These are phyloP conservation scores for Rhopalosiphum padi DNA, from an alignment of 1,140 invertebrate species.

Conservation along the genomic window DNA sequence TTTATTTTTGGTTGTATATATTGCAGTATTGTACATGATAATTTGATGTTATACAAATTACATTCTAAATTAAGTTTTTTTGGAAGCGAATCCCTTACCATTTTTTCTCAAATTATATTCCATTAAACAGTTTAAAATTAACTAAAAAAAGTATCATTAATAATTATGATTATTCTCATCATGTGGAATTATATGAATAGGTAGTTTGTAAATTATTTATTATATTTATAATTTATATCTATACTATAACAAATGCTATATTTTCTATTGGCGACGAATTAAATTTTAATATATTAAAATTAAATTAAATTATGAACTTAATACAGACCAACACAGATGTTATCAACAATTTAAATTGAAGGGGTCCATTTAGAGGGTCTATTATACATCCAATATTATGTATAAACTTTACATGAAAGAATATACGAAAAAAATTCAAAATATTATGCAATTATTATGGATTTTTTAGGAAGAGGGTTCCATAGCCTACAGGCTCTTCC, in stretches of 20 bases:
- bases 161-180: background rate
- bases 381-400: background rate
- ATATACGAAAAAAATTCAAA: background rate
- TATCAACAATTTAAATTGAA: background rate
- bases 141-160: background rate
- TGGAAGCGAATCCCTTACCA: background rate
- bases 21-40: background rate
- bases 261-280: background rate
- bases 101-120: background rate
- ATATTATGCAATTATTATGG: slow-evolving; percentile 5
- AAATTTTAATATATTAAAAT: background rate
- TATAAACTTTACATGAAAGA: slow-evolving; percentile 11
- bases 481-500: background rate
- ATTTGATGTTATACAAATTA: background rate
- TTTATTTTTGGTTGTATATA: background rate
- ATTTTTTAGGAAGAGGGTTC: slow-evolving; percentile 4
- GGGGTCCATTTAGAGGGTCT: background rate
- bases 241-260: background rate
- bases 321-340: background rate
- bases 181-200: background rate
- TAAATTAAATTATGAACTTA: background rate
- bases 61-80: background rate
- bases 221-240: background rate
- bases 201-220: background rate
- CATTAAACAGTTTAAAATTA: background rate